Evolutionary conservation across 2,113 vertebrate species (phyloP), one percentile per base, ranked within the genome.

Genomic region (Theristicus caerulescens): DNA sequence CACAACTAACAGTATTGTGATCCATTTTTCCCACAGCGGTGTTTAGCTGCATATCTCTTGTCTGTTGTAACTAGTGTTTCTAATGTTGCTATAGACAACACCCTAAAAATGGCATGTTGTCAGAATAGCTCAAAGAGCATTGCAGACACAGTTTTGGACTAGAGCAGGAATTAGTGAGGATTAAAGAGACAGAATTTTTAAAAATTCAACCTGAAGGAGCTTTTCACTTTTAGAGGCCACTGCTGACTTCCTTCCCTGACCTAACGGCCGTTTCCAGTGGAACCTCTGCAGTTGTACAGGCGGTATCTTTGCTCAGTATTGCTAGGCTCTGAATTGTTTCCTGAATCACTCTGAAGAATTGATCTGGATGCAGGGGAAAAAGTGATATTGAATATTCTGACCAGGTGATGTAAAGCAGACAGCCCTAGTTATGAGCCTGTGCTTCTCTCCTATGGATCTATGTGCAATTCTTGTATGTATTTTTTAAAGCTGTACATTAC

Each of bases 401-500:
- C 65, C 1, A 6, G 84, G 95, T 82, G 59, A 57, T 92, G 90
- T 80, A 90, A 94, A 93, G 94, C 83, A 86, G 78, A 86, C 76
- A 95, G 82, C 92, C 87, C 54, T 51, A 87, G 70, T 70, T 20
- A 80, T n/a, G 70, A 97, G 96, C 94, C 96, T 83, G 73, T 95
- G 92, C 96, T 97, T 96, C 92, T 96, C 95, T 96, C 81, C 92
- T 97, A 90, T 88, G 98, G 98, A 98, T 98, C 96, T 96, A 98
- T 97, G 99, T 99, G 99, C 99, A 99, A 99, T 99, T 96, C 97
- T 97, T 97, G 82, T 98, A 97, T 98, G 97, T 98, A 96, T 96
- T 98, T 97, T 96, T 97, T 97, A 92, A 96, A 98, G 97, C 98
- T 98, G 97, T 98, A 98, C 94, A 94, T 98, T 97, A 97, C 97